These are phyloP conservation scores for Saxicola maurus DNA, from an alignment of 2,797 vertebrate genomes.

Conservation along the genomic window DNA sequence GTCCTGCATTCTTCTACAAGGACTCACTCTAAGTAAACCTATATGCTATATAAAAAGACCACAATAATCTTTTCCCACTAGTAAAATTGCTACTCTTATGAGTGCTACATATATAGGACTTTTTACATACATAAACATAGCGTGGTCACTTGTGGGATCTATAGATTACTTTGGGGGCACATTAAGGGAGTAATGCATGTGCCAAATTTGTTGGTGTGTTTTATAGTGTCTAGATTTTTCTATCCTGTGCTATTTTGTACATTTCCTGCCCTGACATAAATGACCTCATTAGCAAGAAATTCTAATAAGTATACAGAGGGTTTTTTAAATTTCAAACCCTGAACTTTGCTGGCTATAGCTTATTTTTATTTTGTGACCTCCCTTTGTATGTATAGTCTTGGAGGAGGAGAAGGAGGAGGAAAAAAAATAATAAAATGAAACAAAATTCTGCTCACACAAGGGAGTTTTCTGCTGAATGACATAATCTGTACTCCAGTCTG, in stretches of 20 bases:
- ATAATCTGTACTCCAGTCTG: neutral
- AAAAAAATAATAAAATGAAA: neutral
- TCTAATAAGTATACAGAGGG: neutral
- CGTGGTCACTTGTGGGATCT: slow-evolving; percentile 44
- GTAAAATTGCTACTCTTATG: slow-evolving; percentile 46
- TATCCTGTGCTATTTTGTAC: slow-evolving; percentile 10
- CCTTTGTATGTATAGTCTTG: neutral
- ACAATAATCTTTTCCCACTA: slow-evolving; percentile 48
- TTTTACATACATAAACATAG: slow-evolving; percentile 24
- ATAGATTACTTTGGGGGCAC: slow-evolving; percentile 29
- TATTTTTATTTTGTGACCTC: slow-evolving; percentile 4
- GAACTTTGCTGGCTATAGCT: neutral
- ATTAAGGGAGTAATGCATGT: slow-evolving; percentile 4
- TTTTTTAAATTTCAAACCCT: neutral
- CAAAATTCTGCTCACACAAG: neutral
- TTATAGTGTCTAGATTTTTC: slow-evolving; percentile 39
- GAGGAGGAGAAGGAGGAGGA: neutral
- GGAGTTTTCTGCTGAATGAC: slow-evolving; percentile 30
- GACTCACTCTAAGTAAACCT: slow-evolving; percentile 22
- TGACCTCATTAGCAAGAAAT: slow-evolving; percentile 53
- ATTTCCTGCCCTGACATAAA: slow-evolving; percentile 50
- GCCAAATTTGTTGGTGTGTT: slow-evolving; percentile 27
- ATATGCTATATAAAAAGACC: slow-evolving; percentile 40
- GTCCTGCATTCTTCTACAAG: slow-evolving; percentile 32
- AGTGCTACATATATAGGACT: slow-evolving; percentile 22